Evolutionary conservation across 2,113 vertebrate species (phyloP).

Genomic region (Turnix velox): DNA sequence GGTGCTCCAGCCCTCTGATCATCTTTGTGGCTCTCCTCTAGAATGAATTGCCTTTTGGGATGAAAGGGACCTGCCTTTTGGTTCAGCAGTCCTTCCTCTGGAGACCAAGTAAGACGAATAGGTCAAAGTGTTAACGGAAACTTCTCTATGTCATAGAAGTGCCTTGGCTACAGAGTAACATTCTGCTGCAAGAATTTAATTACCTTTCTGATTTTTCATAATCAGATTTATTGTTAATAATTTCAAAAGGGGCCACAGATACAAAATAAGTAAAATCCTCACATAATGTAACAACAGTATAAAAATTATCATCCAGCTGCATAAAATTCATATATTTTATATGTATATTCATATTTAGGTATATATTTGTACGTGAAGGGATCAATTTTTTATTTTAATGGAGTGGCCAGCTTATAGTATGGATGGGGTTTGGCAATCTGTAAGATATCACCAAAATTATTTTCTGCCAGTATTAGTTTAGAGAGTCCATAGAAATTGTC

Average conservation of each 20-base stretch:
- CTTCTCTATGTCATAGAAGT: not conserved
- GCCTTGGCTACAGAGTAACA: fast-evolving
- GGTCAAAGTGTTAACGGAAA: not conserved
- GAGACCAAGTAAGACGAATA: fast-evolving
- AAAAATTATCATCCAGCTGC: not conserved
- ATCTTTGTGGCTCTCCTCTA: no score
- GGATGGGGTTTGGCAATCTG: not conserved
- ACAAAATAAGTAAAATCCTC: not conserved
- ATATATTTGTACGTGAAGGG: not conserved
- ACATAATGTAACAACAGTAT: not conserved
- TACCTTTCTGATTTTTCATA: not conserved
- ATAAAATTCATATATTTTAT: not conserved
- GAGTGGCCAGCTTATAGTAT: not conserved
- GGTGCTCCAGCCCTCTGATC: no score
- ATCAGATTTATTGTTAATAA: not conserved
- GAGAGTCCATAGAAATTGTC: not conserved
- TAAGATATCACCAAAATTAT: not conserved
- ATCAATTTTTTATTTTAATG: conserved; percentile 2
- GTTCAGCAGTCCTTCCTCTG: not conserved
- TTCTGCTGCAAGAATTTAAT: not conserved
- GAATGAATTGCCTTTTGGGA: no score
- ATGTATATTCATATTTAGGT: no score
- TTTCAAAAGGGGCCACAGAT: not conserved
- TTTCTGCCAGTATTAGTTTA: not conserved
- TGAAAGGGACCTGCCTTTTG: not conserved